Evolutionary conservation across 2,888 invertebrate genomes (phyloP).

Genomic region (Agonopterix heracliana): DNA sequence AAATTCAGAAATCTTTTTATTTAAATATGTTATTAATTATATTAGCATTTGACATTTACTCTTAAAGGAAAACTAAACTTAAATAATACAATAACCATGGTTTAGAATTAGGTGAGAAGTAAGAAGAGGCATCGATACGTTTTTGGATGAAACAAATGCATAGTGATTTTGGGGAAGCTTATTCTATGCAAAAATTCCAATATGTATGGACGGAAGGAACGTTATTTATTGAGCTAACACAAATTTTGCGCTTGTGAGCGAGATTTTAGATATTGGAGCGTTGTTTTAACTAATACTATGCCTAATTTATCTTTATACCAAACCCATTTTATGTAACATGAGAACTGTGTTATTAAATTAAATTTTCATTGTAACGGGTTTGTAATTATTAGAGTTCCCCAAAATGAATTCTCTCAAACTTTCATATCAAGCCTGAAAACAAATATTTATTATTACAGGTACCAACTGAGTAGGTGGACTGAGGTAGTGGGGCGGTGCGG

Average conservation of each 20-base stretch:
- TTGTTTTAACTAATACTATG: conserved; percentile 21
- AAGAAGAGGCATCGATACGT: conserved; percentile 5
- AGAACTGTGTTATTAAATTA: too few relatives aligned
- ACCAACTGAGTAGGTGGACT: too few relatives aligned
- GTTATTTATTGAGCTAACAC: conserved; percentile 54
- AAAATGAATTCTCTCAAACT: too few relatives aligned
- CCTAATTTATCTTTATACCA: too few relatives aligned
- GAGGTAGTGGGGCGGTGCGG: too few relatives aligned
- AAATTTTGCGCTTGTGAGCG: conserved; percentile 27
- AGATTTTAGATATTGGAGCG: conserved; percentile 30
- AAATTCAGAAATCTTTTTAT: conserved; percentile 34
- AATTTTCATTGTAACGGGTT: too few relatives aligned
- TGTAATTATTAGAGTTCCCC: too few relatives aligned
- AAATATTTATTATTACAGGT: too few relatives aligned
- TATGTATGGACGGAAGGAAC: conserved; percentile 68
- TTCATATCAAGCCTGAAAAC: too few relatives aligned
- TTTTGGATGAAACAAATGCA: conserved; percentile 16
- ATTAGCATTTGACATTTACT: conserved; percentile 23
- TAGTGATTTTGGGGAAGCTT: conserved; percentile 37
- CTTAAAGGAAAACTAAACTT: conserved; percentile 18
- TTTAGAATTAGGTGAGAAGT: not conserved
- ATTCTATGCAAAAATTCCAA: conserved; percentile 58
- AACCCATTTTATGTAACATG: too few relatives aligned
- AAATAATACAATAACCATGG: conserved; percentile 8
- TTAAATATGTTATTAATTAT: conserved; percentile 10